phyloP scores from a whole-genome alignment of 2,888 invertebrate genomes.

The Lycophotia porphyrea region DNA sequence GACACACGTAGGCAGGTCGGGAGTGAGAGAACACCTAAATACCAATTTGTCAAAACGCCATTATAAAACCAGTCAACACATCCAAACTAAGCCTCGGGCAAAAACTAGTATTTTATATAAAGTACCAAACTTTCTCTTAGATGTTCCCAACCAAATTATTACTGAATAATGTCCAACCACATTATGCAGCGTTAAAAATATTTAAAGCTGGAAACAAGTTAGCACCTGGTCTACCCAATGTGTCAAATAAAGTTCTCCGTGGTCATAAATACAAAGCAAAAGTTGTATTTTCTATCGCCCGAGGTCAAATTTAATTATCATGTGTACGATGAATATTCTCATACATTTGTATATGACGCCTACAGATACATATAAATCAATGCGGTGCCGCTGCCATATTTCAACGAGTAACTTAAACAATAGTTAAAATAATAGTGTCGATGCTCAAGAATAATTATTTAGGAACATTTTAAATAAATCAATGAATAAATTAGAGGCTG shows the following conservation, averaged over 20 bases:
- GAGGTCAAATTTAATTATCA: slow-evolving; percentile 90
- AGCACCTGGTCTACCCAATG: slow-evolving; percentile 81
- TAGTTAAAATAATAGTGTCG: slow-evolving; percentile 86
- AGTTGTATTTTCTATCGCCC: slow-evolving; percentile 81
- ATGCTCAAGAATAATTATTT: slow-evolving; percentile 87
- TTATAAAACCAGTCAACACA: slow-evolving; percentile 51
- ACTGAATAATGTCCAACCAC: slow-evolving; percentile 59
- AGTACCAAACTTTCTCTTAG: slow-evolving; percentile 63
- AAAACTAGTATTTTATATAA: slow-evolving; percentile 54
- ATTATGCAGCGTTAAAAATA: slow-evolving; percentile 80
- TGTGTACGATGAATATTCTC: slow-evolving; percentile 81
- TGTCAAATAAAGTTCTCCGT: slow-evolving; percentile 83
- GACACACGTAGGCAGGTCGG: slow-evolving; percentile 7
- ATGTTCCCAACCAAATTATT: slow-evolving; percentile 60
- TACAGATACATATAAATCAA: slow-evolving; percentile 85
- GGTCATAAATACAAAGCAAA: slow-evolving; percentile 83
- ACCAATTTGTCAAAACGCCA: slow-evolving; percentile 55
- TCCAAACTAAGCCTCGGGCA: slow-evolving; percentile 56
- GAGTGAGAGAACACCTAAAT: slow-evolving; percentile 33
- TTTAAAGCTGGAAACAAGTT: slow-evolving; percentile 75
- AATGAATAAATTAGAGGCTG: slow-evolving; percentile 87
- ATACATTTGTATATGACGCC: slow-evolving; percentile 78
- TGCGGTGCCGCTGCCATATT: slow-evolving; percentile 75
- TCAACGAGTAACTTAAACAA: slow-evolving; percentile 85
- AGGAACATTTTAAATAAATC: slow-evolving; percentile 87